phyloP scores from a whole-genome alignment of 2,113 vertebrate species.

The Raja brachyura region DNA sequence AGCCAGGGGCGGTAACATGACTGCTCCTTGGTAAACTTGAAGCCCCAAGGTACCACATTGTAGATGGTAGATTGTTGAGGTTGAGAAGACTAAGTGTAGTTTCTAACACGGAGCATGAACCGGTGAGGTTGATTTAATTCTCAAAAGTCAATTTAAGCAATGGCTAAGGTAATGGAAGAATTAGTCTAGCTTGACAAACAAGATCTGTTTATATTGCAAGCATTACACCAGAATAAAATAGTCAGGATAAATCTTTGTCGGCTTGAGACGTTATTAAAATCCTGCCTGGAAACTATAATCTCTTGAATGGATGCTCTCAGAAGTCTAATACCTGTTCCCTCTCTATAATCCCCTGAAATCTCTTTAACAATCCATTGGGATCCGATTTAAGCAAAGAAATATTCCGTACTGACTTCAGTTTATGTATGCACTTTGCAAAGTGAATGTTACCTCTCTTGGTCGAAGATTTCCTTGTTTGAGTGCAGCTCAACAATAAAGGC shows the following conservation, averaged over 20 bases:
- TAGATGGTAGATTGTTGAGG: neutral
- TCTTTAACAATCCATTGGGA: neutral
- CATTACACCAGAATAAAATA: slow-evolving; percentile 29
- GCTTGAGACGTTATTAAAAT: slow-evolving; percentile 2
- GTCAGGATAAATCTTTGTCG: slow-evolving; percentile 19
- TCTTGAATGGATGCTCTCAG: neutral
- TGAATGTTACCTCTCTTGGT: neutral
- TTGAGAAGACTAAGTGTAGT: neutral
- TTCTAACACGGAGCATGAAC: neutral
- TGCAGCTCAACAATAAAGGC: neutral
- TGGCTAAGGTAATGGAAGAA: slow-evolving; percentile 23
- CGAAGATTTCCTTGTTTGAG: neutral
- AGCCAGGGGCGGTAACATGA: neutral
- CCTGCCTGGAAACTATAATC: neutral
- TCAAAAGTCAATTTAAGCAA: slow-evolving; percentile 23
- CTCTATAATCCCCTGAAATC: neutral
- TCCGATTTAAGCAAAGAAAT: neutral
- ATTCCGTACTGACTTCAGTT: neutral
- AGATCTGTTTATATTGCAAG: neutral
- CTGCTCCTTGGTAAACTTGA: neutral
- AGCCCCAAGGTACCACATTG: too few species aligned
- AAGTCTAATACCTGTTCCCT: neutral
- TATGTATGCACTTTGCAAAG: neutral
- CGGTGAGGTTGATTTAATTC: neutral
- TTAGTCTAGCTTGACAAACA: slow-evolving; percentile 32